Percentiles rank a stretch among this genome's conserved stretches.
phyloP scores from a whole-genome alignment of 2,113 vertebrate genomes.

The Trogon surrucura region DNA sequence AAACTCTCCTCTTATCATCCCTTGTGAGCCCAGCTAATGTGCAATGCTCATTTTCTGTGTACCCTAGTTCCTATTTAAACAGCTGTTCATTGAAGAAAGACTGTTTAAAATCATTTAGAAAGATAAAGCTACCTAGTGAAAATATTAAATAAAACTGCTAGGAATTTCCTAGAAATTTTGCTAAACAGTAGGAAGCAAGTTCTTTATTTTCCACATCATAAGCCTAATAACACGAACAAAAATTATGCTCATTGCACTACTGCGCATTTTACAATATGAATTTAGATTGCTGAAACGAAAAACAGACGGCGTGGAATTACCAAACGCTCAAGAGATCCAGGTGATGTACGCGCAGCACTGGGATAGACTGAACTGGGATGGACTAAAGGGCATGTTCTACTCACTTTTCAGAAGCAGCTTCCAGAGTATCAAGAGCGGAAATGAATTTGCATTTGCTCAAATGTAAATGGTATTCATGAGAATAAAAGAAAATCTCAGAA shows the following conservation, averaged over 20 bases:
- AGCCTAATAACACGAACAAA: neutral
- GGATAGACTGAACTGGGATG: neutral
- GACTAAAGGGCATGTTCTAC: neutral
- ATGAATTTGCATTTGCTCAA: neutral
- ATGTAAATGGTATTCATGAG: conserved; percentile 17
- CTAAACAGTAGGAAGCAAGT: conserved; percentile 14
- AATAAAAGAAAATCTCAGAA: conserved; percentile 6
- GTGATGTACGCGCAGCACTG: fast-evolving
- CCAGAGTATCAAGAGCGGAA: neutral
- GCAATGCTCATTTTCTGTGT: neutral
- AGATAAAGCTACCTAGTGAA: neutral
- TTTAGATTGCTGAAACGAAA: neutral
- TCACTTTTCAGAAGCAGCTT: conserved; percentile 18
- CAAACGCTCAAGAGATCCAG: neutral
- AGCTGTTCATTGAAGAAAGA: neutral
- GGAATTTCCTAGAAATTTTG: conserved; percentile 17
- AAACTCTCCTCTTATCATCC: neutral
- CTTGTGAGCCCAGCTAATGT: neutral
- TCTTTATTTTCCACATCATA: conserved; percentile 35
- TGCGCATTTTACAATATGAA: neutral
- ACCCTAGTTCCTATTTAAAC: neutral
- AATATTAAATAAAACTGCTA: conserved; percentile 47
- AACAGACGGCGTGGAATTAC: neutral
- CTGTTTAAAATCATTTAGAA: neutral
- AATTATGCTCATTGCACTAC: neutral